Evolutionary conservation across 2,113 vertebrate genomes (phyloP).

Genomic region (Echinops telfairi): DNA sequence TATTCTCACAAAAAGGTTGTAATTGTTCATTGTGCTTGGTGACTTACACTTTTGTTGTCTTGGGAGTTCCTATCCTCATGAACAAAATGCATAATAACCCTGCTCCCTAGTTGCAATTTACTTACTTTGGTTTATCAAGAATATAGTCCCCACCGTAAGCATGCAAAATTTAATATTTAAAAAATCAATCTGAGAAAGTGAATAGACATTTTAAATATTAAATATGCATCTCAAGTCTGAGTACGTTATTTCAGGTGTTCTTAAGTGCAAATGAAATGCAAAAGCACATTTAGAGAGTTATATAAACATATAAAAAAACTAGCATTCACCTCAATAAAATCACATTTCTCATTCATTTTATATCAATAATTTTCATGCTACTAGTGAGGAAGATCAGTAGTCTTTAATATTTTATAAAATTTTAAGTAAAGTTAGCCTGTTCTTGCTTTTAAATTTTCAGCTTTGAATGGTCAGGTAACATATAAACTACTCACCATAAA

Average conservation of each 20-base stretch:
- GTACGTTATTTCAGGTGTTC: constrained; percentile 74
- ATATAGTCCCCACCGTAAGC: neutral
- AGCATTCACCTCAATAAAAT: neutral
- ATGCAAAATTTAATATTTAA: neutral
- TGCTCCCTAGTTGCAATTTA: neutral
- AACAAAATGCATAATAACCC: neutral
- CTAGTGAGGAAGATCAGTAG: neutral
- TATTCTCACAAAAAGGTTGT: neutral
- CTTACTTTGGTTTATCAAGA: neutral
- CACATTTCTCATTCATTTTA: neutral
- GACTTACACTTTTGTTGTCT: neutral
- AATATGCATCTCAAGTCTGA: constrained; percentile 29
- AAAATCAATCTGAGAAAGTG: neutral
- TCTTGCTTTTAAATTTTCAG: neutral
- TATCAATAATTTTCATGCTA: neutral
- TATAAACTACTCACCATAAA: neutral
- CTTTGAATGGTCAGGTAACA: neutral
- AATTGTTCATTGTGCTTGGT: neutral
- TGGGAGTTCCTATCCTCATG: neutral
- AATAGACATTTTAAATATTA: too few relatives aligned
- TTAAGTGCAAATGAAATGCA: constrained; percentile 70
- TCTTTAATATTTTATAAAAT: constrained; percentile 12
- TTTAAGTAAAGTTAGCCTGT: neutral
- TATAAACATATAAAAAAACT: too few relatives aligned
- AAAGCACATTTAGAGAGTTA: neutral